phyloP scores from a whole-genome alignment of 2,888 invertebrate genomes.

The Heliconius ismenius region DNA sequence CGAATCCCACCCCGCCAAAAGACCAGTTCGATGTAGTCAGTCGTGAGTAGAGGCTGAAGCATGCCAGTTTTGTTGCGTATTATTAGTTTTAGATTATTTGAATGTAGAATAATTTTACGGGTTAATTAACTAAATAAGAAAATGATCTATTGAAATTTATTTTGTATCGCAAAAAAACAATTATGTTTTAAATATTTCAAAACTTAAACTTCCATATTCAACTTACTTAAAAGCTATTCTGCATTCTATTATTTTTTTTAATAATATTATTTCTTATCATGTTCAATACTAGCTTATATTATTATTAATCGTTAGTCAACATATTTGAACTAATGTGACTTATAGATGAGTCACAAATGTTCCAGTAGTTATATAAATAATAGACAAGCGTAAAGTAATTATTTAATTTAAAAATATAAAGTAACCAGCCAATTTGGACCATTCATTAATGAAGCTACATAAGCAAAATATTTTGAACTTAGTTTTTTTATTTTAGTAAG shows the following conservation, averaged over 20 bases:
- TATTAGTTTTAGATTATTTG: constrained; percentile 44
- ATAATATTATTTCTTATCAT: constrained; percentile 18
- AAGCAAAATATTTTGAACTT: too few species aligned
- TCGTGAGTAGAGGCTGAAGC: constrained; percentile 81
- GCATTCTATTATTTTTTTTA: constrained; percentile 12
- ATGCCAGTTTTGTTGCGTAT: constrained; percentile 75
- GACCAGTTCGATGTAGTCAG: constrained; percentile 67
- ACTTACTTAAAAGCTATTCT: not conserved
- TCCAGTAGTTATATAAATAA: not conserved
- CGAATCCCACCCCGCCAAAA: constrained; percentile 55
- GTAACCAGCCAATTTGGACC: too few species aligned
- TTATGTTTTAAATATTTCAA: too few species aligned
- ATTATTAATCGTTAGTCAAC: not conserved
- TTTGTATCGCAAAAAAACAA: too few species aligned
- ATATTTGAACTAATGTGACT: not conserved
- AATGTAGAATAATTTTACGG: constrained; percentile 37
- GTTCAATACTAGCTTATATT: constrained; percentile 6
- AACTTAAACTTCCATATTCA: not conserved
- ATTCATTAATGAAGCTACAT: too few species aligned
- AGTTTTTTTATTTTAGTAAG: too few species aligned
- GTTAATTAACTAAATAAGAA: not conserved
- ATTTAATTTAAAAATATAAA: not conserved
- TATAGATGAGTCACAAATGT: not conserved
- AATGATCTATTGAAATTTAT: not conserved
- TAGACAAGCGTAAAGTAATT: not conserved